phyloP scores from a whole-genome alignment of 2,113 vertebrate genomes.

The human (Homo sapiens) region DNA sequence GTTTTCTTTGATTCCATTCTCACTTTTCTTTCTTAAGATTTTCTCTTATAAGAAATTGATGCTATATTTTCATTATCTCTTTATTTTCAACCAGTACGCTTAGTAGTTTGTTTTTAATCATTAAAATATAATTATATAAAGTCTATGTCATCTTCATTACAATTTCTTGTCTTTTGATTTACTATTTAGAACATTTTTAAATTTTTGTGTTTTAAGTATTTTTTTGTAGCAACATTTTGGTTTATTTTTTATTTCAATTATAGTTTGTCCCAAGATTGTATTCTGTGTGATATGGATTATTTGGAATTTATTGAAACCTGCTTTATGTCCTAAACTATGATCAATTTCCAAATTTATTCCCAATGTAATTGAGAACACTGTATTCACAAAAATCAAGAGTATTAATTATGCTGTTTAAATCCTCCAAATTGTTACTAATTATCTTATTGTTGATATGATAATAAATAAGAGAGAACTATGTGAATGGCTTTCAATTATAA shows the following conservation, averaged over 20 bases:
- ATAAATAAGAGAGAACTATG: background rate
- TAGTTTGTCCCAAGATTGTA: background rate
- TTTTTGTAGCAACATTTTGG: background rate
- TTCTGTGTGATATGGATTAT: background rate
- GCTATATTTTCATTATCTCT: background rate
- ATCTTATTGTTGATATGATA: background rate
- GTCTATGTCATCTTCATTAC: background rate
- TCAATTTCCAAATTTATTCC: background rate
- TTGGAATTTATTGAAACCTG: background rate
- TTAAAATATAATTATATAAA: background rate
- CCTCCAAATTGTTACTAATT: background rate
- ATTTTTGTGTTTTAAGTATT: background rate
- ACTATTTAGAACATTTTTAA: background rate
- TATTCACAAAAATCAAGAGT: background rate
- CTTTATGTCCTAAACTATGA: background rate
- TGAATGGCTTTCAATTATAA: background rate
- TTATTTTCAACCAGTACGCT: background rate
- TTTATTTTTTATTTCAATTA: background rate
- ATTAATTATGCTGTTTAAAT: background rate
- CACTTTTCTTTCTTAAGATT: background rate
- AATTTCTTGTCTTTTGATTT: background rate
- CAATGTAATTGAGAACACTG: background rate
- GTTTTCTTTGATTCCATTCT: background rate
- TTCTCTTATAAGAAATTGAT: background rate
- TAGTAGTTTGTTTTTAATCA: background rate